These are phyloP conservation scores for Phaethornis superciliosus DNA, from an alignment of 2,113 vertebrate genomes.

Conservation along the genomic window DNA sequence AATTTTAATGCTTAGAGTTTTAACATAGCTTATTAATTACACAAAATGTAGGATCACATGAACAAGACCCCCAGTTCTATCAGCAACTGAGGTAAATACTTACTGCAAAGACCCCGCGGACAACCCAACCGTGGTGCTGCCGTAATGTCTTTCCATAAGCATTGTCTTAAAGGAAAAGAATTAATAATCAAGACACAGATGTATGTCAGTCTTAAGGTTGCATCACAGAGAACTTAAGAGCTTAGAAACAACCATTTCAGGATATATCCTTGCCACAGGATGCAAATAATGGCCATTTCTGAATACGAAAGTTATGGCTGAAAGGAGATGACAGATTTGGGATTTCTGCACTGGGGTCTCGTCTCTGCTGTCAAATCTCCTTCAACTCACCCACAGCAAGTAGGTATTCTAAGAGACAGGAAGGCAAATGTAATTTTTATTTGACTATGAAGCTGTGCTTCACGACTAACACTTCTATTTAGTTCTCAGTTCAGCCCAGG, in stretches of 20 bases:
- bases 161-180: conserved; percentile 77
- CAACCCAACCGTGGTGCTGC: conserved; percentile 96
- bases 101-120: conserved; percentile 96
- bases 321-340: conserved; percentile 28
- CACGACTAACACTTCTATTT: neutral
- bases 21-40: neutral
- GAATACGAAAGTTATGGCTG: neutral
- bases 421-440: neutral
- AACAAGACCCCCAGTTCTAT: neutral
- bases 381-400: neutral
- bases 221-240: neutral
- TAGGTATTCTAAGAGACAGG: neutral
- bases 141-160: conserved; percentile 94
- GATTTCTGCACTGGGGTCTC: neutral
- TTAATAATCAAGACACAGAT: neutral
- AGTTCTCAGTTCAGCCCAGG: neutral
- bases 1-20: neutral
- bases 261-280: neutral
- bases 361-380: neutral
- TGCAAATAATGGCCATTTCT: neutral
- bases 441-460: neutral
- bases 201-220: neutral
- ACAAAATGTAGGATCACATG: neutral
- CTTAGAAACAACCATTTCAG: neutral
- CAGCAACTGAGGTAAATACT: conserved; percentile 51